phyloP scores from a whole-genome alignment of 2,888 invertebrate species.

The Apodemia zela region DNA sequence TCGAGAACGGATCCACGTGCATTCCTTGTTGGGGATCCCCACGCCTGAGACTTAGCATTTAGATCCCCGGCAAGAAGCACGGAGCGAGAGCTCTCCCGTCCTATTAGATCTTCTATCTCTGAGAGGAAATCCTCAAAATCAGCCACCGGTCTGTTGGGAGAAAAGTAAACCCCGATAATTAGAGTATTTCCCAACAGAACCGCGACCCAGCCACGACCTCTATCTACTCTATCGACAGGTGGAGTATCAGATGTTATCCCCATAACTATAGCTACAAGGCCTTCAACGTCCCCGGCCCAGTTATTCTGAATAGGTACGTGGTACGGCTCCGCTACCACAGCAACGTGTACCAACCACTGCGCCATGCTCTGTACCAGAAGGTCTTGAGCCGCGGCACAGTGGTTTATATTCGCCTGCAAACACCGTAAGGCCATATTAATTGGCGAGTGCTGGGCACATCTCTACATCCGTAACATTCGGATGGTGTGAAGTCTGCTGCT shows the following conservation, averaged over 20 bases:
- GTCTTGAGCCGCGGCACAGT: constrained; percentile 7
- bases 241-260: not conserved
- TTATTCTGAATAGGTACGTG: too few species aligned
- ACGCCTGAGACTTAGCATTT: too few species aligned
- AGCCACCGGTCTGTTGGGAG: not conserved
- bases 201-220: not conserved
- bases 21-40: too few species aligned
- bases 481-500: too few species aligned
- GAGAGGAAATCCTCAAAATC: not conserved
- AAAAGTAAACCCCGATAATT: not conserved
- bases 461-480: too few species aligned
- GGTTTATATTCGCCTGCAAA: too few species aligned
- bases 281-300: too few species aligned
- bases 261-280: not conserved
- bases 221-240: not conserved
- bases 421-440: too few species aligned
- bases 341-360: not conserved
- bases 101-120: not conserved
- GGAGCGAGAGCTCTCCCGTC: too few species aligned
- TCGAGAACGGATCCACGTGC: too few species aligned
- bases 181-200: not conserved
- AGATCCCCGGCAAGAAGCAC: too few species aligned
- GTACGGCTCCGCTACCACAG: not conserved
- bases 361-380: not conserved
- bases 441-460: too few species aligned